Evolutionary conservation across 2,113 vertebrate genomes (phyloP).

Genomic region (Corapipo altera): DNA sequence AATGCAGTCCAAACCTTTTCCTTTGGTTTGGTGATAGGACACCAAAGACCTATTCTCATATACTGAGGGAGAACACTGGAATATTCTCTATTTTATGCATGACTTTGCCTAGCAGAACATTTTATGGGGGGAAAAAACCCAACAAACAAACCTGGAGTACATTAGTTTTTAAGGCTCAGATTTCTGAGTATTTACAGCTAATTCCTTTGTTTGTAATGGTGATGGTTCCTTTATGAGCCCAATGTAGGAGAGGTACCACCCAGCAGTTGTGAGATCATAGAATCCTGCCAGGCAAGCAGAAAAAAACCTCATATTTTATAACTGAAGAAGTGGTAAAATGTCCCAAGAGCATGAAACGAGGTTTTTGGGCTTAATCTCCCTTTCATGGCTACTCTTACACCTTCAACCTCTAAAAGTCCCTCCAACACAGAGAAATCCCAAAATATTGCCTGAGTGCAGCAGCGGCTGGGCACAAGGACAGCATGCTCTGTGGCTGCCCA

Average conservation of each 20-base stretch:
- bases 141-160: not conserved
- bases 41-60: not conserved
- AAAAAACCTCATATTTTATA: not conserved
- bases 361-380: not conserved
- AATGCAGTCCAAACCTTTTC: not conserved
- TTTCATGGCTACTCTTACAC: not conserved
- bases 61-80: not conserved
- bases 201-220: not conserved
- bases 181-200: not conserved
- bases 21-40: not conserved
- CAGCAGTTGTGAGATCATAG: not conserved
- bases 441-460: not conserved
- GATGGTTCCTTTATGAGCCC: not conserved
- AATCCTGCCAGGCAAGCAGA: not conserved
- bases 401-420: not conserved
- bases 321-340: not conserved
- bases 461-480: not conserved
- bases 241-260: not conserved
- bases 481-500: not conserved
- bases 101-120: not conserved
- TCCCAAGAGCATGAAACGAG: not conserved
- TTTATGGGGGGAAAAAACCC: rapidly evolving
- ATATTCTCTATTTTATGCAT: not conserved
- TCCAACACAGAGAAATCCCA: not conserved
- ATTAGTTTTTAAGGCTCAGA: not conserved